Evolutionary conservation across 2,113 vertebrate species (phyloP), one percentile per base, ranked within the genome.

Genomic region (Miniopterus natalensis): DNA sequence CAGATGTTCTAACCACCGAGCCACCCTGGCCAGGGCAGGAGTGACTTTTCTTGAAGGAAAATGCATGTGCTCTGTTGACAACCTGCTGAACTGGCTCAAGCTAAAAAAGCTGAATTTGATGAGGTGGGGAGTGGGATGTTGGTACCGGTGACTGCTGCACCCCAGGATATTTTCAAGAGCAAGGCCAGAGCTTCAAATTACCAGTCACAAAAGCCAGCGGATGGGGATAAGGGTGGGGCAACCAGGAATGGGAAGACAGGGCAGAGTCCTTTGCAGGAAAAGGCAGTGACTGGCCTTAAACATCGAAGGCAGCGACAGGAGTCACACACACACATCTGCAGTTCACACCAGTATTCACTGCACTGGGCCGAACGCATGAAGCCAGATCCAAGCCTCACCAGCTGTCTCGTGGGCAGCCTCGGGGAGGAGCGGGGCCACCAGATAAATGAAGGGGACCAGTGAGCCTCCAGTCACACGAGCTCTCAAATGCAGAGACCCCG

Each of bases 221-320:
- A 3, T n/a, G n/a, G 20, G 23, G 2, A 18, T 23, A 55, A 13
- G 42, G n/a, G 9, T 57, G 20, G 29, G 42, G 11, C 0, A 1
- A 7, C 10, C 23, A 49, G 78, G 53, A 73, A 23, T 1, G 15
- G 14, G 21, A 31, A 55, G 25, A 59, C 27, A 45, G 36, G 45
- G 31, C 13, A n/a, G 3, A 51, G 68, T 17, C 25, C 42, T 49
- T 36, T 73, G 71, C 18, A 42, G 45, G 53, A 74, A 23, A 74
- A 75, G 47, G 42, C 9, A 31, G 2, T 21, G 21, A 49, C 2
- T 10, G 12, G 18, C 21, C n/a, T 63, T n/a, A 84, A 45, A 70
- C 31, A 31, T 6, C 45, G 11, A 27, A 21, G 2, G 15, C 6
- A 23, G 18, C 0, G 0, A 12, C 36, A 14, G n/a, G 65, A 65